Percentiles rank a stretch among this genome's conserved stretches.
Evolutionary conservation across 2,113 vertebrate genomes (phyloP).

Genomic region (Daphoenositta chrysoptera): DNA sequence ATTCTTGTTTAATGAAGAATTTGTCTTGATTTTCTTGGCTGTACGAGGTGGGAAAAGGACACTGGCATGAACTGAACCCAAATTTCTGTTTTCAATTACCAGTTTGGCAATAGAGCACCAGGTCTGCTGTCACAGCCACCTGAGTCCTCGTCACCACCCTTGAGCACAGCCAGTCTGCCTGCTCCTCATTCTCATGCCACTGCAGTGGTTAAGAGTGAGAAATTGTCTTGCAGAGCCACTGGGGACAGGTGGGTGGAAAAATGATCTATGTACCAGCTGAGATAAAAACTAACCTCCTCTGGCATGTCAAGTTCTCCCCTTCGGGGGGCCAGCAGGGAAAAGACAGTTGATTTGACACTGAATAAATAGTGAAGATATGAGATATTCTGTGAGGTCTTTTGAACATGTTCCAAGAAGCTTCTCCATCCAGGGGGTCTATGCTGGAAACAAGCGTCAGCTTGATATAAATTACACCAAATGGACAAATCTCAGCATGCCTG

Average conservation of each 20-base stretch:
- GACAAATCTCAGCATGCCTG: slow-evolving; percentile 63
- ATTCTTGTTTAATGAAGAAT: neutral
- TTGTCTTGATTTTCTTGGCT: neutral
- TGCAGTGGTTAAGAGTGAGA: slow-evolving; percentile 13
- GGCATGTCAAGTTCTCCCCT: slow-evolving; percentile 6
- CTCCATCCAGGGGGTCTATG: slow-evolving; percentile 19
- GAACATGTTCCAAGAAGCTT: slow-evolving; percentile 1
- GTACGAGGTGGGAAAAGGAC: neutral
- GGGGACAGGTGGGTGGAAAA: slow-evolving; percentile 26
- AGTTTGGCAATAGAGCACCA: neutral
- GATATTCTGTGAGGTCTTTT: slow-evolving; percentile 37
- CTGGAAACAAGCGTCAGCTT: slow-evolving; percentile 48
- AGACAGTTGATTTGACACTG: slow-evolving; percentile 1
- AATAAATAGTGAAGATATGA: slow-evolving; percentile 30
- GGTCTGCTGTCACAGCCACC: neutral
- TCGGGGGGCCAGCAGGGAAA: slow-evolving; percentile 21
- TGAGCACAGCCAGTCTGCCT: neutral
- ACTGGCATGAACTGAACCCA: neutral
- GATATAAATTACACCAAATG: slow-evolving; percentile 45
- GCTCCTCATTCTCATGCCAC: slow-evolving; percentile 3
- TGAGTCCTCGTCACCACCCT: neutral
- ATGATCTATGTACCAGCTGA: neutral
- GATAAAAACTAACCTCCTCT: neutral
- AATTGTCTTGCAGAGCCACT: neutral
- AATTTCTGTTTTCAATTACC: neutral